Base-by-base conservation (phyloP, 2,113 vertebrate genomes). In the Callorhinus ursinus region DNA sequence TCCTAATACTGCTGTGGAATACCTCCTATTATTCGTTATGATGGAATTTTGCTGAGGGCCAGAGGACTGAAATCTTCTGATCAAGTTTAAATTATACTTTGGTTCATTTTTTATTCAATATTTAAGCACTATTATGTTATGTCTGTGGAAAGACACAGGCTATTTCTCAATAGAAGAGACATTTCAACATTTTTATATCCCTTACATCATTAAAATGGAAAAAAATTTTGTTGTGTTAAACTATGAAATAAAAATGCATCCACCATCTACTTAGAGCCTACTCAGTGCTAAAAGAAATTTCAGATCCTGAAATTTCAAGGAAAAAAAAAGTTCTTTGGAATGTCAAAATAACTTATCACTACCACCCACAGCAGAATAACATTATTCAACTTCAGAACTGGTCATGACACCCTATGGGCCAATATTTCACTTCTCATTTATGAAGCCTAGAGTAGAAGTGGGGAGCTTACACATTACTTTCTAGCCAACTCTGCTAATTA, bases 11-110 rank as follows among this genome's bases (percentile, higher is more conserved):
- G 26, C 55, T n/a, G 31, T 67, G 21, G 13, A 83, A 93, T 31
- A 90, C 63, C 96, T 57, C 65, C 39, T 57, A 21, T 57, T 55
- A 72, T 71, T 95, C 82, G 95, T 85, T 72, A 67, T 59, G 51
- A 96, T 55, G 10, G 12, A 87, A 5, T 84, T 81, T 87, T 69
- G 55, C 91, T 94, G 65, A 55, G 33, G 39, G 13, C 24, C n/a
- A 22, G 39, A 77, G 49, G 18, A 55, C 59, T 84, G 53, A 97
- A 94, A 95, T 7, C 84, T 88, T 88, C 49, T 33, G 19, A 55
- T 90, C 26, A 94, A 39, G 9, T 67, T 85, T 59, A 87, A 86
- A 80, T 95, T 91, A 84, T 1, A 84, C 7, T 61, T 90, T 87
- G 51, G 14, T 69, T 87, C 31, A 14, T 77, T 7, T 76, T 96